Evolutionary conservation across 53 echinoderm and acorn worm species (phyloP), one percentile per base, ranked within the genome.

Genomic region (Stichopus horrens): DNA sequence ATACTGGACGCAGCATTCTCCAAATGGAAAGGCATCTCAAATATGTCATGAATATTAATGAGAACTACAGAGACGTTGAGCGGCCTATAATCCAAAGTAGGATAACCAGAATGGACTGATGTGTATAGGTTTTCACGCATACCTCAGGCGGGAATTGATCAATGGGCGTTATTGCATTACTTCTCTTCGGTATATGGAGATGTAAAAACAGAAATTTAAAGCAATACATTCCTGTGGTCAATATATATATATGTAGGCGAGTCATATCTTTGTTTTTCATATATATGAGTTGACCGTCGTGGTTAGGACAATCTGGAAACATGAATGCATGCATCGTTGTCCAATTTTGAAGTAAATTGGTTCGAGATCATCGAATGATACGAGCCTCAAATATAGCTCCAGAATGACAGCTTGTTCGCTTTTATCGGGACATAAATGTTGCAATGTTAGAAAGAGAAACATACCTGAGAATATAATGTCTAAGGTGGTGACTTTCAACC

Each of bases 41-140:
- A 68, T 71, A 71, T 71, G 22, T n/a, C 53, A 86, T 86, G 86
- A 86, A 86, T 86, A 86, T 86, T 86, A 22, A 86, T 68, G 53
- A 68, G 8, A 13, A 20, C 23, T 18, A 53, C 52, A 53, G 23
- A 68, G 11, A 66, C n/a, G 7, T 37, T 37, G 37, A 37, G 37
- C 37, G 37, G 37, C 37, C 86, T 7, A 10, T 56, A 81, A 81
- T n/a, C 81, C 81, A 81, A 56, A 81, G 81, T 81, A 57, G 81
- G 81, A 13, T 54, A 79, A 18, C 79, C 7, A n/a, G 9, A 71
- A 19, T 81, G 81, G 81, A 81, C 81, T 55, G 57, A 81, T 58
- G 81, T 18, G 56, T 56, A 57, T 81, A 81, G 56, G 81, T 19
- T 56, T 37, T 56, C 57, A 81, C 58, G 57, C 81, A 51, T 76